Evolutionary conservation across 2,113 vertebrate genomes (phyloP), one percentile per base, ranked within the genome.

Genomic region (Ptilorrhoa leucosticta): DNA sequence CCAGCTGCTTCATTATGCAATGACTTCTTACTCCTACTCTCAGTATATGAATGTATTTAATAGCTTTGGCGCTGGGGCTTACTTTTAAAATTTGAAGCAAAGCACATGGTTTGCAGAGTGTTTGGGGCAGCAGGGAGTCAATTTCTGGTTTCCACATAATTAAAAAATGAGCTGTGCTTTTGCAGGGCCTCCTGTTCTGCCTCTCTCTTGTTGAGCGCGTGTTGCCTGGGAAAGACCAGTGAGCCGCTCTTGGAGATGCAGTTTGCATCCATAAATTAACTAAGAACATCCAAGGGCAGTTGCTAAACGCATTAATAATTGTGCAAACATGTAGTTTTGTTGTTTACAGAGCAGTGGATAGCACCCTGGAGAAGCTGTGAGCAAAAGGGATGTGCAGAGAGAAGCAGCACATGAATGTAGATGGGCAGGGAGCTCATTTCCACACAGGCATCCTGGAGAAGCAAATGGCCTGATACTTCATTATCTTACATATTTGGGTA

Each of bases 401-500:
- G 81, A 18, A 44, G 39, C 33, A 64, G 86, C 15, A 27, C n/a
- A 28, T 31, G 47, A 85, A 77, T 69, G 39, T 47, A 80, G 47
- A 68, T 60, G 84, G 89, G 69, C 75, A 90, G 89, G 58, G 82
- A 51, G 37, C 71, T 95, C 58, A 17, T 83, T 96, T 60, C 84
- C 83, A 54, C 68, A n/a, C 35, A 40, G 73, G 33, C 54, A 13
- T 53, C 24, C 47, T n/a, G 48, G 40, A 47, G 68, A 81, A 83
- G 85, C 64, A 87, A 87, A 89, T 42, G 28, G 22, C 51, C 94
- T 96, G 84, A 53, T 58, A 45, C 75, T 95, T 96, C 87, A 63
- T 96, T 95, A 85, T 89, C 78, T 87, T 56, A 11, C 82, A 58
- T 83, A 37, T 83, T 47, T 81, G 45, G 39, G 35, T 82, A 95